Percentiles rank a stretch among this genome's conserved stretches.
These are phyloP conservation scores for Nephrotoma appendiculata DNA, from an alignment of 2,888 invertebrate genomes.

Conservation along the genomic window DNA sequence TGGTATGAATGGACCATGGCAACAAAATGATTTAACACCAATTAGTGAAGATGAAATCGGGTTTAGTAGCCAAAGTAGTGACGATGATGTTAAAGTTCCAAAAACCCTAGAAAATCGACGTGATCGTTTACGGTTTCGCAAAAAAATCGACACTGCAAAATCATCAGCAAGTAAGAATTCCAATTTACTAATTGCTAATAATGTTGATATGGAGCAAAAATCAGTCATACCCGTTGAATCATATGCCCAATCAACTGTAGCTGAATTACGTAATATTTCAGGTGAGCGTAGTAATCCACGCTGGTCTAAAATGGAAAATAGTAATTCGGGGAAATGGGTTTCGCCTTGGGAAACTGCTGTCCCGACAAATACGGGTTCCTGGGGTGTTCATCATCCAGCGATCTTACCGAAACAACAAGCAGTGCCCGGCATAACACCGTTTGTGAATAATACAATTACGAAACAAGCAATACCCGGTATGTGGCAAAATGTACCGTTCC, in stretches of 20 bases:
- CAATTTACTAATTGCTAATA: slow-evolving; percentile 1
- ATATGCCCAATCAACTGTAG: slow-evolving; percentile 6
- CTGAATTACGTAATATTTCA: slow-evolving; percentile 7
- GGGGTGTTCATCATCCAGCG: neutral
- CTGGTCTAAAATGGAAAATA: neutral
- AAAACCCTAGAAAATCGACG: slow-evolving; percentile 10
- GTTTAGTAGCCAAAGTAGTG: slow-evolving; percentile 22
- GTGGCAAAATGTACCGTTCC: slow-evolving; percentile 10
- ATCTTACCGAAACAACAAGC: neutral
- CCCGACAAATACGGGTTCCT: neutral
- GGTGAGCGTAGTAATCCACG: neutral
- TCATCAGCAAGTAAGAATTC: neutral
- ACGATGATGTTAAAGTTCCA: slow-evolving; percentile 25
- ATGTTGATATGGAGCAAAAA: neutral
- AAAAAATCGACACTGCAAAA: neutral
- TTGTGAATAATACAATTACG: neutral
- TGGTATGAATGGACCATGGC: neutral
- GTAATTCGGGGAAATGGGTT: neutral
- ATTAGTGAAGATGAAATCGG: slow-evolving; percentile 22
- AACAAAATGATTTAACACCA: slow-evolving; percentile 9
- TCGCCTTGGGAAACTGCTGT: neutral
- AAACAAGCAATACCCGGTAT: neutral
- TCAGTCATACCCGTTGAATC: neutral
- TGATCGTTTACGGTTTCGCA: neutral
- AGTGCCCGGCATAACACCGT: neutral